A percentile compares a stretch with the other conserved stretches of the same genome.
Conservation (phyloP, 2,113 vertebrate genomes). For the Neogobius melanostomus region DNA sequence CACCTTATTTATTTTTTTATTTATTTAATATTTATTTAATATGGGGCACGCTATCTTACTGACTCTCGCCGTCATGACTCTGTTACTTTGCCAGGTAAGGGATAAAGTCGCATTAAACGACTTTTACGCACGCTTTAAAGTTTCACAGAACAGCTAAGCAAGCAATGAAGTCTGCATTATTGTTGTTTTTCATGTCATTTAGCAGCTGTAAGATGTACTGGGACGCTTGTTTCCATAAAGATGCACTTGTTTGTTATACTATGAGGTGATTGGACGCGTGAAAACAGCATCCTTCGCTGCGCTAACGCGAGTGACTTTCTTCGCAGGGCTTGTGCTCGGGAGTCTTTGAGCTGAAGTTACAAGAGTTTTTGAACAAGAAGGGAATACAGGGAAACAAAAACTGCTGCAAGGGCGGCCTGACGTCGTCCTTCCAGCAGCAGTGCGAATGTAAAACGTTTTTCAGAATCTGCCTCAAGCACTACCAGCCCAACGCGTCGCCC, state of each 20-base stretch:
- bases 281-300: not conserved
- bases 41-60: conserved; percentile 85
- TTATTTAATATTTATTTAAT: conserved; percentile 76
- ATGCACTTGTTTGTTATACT: not conserved
- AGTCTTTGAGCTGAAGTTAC: conserved; percentile 95
- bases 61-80: conserved; percentile 77
- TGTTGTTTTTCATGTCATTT: not conserved
- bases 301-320: conserved; percentile 25
- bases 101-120: not conserved
- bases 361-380: conserved; percentile 97
- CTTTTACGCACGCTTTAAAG: not conserved
- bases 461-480: conserved; percentile 96
- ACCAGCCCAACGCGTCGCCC: conserved; percentile 93
- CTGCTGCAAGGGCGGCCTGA: conserved; percentile 83
- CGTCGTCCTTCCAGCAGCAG: conserved; percentile 80
- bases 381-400: conserved; percentile 87
- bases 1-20: conserved; percentile 65
- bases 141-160: not conserved
- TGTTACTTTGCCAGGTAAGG: conserved; percentile 88
- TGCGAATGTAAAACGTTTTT: conserved; percentile 98
- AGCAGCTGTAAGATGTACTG: not conserved
- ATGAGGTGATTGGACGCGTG: not conserved
- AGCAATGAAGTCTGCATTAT: not conserved
- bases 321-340: conserved; percentile 87
- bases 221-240: not conserved